These are phyloP conservation scores for Oryzias celebensis DNA, from an alignment of 2,113 vertebrate species.

Conservation along the genomic window DNA sequence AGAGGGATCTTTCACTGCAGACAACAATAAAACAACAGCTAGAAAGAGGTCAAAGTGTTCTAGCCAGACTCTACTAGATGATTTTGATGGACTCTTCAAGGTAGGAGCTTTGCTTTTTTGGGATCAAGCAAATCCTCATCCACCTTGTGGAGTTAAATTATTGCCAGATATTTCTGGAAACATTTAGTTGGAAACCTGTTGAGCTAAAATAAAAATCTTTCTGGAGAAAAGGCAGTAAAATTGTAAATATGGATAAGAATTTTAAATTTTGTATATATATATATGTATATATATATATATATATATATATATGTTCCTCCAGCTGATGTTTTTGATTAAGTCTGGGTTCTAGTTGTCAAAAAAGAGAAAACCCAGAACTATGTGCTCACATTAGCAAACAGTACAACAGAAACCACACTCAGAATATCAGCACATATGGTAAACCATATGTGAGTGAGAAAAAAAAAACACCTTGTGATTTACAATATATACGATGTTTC, in stretches of 20 bases:
- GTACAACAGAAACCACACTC: conserved; percentile 87
- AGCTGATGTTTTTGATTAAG: conserved; percentile 40
- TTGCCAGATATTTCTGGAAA: too few relatives aligned
- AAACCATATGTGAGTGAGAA: conserved; percentile 49
- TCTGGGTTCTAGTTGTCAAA: conserved; percentile 81
- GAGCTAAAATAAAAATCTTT: too few relatives aligned
- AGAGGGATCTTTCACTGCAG: conserved; percentile 39
- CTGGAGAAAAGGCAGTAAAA: too few relatives aligned
- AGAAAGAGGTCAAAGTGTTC: conserved; percentile 30
- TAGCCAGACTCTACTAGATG: neutral
- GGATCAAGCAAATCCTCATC: conserved; percentile 8
- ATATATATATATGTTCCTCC: conserved; percentile 3
- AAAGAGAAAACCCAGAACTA: conserved; percentile 91
- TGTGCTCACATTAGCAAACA: conserved; percentile 91
- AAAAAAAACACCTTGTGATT: conserved; percentile 77
- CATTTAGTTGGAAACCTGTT: too few relatives aligned
- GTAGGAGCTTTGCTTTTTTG: conserved; percentile 6
- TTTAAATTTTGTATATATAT: too few relatives aligned
- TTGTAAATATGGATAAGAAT: too few relatives aligned
- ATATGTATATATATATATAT: too few relatives aligned
- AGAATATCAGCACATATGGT: conserved; percentile 94
- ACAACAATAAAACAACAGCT: conserved; percentile 42
- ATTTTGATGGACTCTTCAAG: neutral
- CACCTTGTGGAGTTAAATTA: too few relatives aligned
- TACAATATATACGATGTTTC: conserved; percentile 84